Base-by-base conservation (phyloP, 2,888 invertebrate species). In the Leptopilina syphax region DNA sequence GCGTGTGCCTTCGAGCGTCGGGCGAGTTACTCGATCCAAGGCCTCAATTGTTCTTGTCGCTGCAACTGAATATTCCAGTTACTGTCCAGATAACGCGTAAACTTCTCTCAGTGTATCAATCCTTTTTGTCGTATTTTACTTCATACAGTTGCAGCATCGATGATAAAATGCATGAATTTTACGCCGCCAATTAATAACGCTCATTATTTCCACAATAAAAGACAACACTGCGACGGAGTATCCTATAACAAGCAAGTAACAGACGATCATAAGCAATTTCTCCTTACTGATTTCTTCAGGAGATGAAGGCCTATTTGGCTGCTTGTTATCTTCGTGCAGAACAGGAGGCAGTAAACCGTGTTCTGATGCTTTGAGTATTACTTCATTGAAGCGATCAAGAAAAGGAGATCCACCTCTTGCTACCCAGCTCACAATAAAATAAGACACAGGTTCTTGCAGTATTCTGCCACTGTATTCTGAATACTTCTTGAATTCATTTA, bases 331-430 rank as follows among this genome's bases (percentile, higher is more conserved):
- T 7, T 60, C n/a, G 9, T 57, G 2, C 7, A 13, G 4, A 60
- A n/a, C 3, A 1, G 7, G 5, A n/a, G 1, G 3, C n/a, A 60
- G 18, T 60, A 60, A 60, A 7, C n/a, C 60, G 18, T 5, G 7
- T 18, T 60, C 60, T 60, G 60, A n/a, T 18, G 60, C 13, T 60
- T 18, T 60, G 4, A 60, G n/a, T n/a, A 60, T n/a, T n/a, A 60
- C 18, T 60, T 60, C 60, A 60, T 60, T 60, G 60, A 60, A 60
- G 18, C 60, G 60, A 60, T 60, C 60, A 18, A n/a, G 13, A n/a
- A 60, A 60, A 18, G 60, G 60, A n/a, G 60, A 60, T 18, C 47
- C 47, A 3, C 3, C 4, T 7, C n/a, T 13, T 18, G n/a, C 7
- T 7, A 60, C 4, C 60, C 60, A 60, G 13, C n/a, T 60, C 7